Evolutionary conservation across 2,888 invertebrate genomes (phyloP).

Genomic region (Hanleya hanleyi): DNA sequence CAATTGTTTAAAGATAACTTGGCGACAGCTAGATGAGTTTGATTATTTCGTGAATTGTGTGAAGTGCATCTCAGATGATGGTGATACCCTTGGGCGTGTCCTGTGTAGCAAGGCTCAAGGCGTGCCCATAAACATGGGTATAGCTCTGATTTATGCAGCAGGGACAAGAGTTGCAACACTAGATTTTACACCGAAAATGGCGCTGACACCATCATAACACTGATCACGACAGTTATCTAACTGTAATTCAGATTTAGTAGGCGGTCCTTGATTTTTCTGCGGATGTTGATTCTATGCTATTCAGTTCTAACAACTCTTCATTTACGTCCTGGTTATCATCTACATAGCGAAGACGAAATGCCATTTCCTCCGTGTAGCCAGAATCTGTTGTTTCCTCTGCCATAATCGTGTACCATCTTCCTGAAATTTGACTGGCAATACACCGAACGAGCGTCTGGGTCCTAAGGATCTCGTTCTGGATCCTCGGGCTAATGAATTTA

Average conservation of each 20-base stretch:
- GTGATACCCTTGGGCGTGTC: slow-evolving; percentile 24
- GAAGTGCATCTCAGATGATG: slow-evolving; percentile 27
- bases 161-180: slow-evolving; percentile 32
- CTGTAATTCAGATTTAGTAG: slow-evolving; percentile 31
- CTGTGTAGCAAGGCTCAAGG: slow-evolving; percentile 27
- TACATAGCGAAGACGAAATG: slow-evolving; percentile 37
- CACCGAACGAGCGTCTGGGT: slow-evolving; percentile 27
- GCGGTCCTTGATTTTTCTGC: slow-evolving; percentile 31
- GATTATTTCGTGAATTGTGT: slow-evolving; percentile 32
- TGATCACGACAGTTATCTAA: slow-evolving; percentile 36
- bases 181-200: slow-evolving; percentile 34
- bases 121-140: slow-evolving; percentile 36
- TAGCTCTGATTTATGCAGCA: slow-evolving; percentile 25
- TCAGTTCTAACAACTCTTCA: slow-evolving; percentile 44
- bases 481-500: slow-evolving; percentile 38
- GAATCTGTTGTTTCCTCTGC: slow-evolving; percentile 39
- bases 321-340: slow-evolving; percentile 30
- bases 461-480: slow-evolving; percentile 43
- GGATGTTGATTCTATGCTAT: slow-evolving; percentile 24
- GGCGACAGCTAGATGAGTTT: slow-evolving; percentile 39
- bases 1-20: slow-evolving; percentile 20
- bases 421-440: slow-evolving; percentile 16
- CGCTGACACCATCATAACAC: slow-evolving; percentile 39
- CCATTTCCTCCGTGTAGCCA: slow-evolving; percentile 44
- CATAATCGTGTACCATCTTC: slow-evolving; percentile 36